These are phyloP conservation scores for Xestia c-nigrum DNA, from an alignment of 2,888 invertebrate genomes.

Conservation along the genomic window DNA sequence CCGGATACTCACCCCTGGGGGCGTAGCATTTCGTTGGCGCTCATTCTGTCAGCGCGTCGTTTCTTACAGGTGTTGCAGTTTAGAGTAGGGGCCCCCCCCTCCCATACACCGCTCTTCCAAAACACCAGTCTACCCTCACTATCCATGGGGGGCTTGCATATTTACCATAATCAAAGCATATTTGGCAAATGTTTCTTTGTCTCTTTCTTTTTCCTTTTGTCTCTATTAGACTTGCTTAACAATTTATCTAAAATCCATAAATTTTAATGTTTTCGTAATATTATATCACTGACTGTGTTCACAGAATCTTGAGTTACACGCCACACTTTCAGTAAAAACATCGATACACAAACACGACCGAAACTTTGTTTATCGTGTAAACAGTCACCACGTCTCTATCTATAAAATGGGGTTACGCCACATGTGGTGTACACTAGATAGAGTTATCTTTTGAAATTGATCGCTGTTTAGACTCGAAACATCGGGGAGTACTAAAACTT, in stretches of 20 bases:
- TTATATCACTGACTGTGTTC: conserved; percentile 63
- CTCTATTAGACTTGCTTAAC: conserved; percentile 10
- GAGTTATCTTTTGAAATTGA: conserved; percentile 69
- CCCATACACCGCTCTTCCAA: conserved; percentile 88
- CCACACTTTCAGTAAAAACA: conserved; percentile 64
- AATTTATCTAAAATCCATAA: conserved; percentile 13
- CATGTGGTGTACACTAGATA: conserved; percentile 74
- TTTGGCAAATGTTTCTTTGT: conserved; percentile 24
- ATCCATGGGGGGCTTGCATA: conserved; percentile 81
- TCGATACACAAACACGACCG: conserved; percentile 70
- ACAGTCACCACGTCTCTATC: conserved; percentile 73
- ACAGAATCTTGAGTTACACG: conserved; percentile 59
- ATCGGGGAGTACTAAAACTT: conserved; percentile 45
- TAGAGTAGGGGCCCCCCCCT: conserved; percentile 85
- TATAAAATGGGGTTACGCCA: conserved; percentile 74
- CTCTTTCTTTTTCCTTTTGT: conserved; percentile 30
- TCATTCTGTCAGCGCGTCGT: conserved; percentile 86
- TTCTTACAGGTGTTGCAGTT: conserved; percentile 87
- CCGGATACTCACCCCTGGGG: conserved; percentile 82
- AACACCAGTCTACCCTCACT: conserved; percentile 87
- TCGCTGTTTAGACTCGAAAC: conserved; percentile 64
- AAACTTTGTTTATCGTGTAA: conserved; percentile 75
- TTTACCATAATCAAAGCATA: conserved; percentile 64
- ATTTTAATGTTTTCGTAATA: conserved; percentile 28
- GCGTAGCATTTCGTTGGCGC: conserved; percentile 76